These are phyloP conservation scores for Metallyticus violacea DNA, from an alignment of 2,888 invertebrate species.

Conservation along the genomic window DNA sequence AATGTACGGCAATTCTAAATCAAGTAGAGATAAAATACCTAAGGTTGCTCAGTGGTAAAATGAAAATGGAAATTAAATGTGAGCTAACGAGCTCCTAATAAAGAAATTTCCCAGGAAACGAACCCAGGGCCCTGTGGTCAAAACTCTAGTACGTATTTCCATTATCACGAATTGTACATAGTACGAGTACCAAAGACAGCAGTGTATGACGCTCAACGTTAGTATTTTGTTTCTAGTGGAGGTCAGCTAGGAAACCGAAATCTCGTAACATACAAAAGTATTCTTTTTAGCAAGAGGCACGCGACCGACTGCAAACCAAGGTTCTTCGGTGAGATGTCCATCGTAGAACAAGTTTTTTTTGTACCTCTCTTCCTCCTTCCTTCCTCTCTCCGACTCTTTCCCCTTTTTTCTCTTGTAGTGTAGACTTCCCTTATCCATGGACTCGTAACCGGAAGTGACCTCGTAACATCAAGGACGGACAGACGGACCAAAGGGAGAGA, in stretches of 20 bases:
- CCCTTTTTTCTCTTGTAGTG: background rate
- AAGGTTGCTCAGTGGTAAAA: no score
- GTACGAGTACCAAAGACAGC: no score
- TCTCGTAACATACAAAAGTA: background rate
- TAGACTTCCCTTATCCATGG: conserved; percentile 9
- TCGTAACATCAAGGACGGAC: conserved; percentile 28
- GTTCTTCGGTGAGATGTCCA: background rate
- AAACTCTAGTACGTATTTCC: no score
- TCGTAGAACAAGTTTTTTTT: background rate
- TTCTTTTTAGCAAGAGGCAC: background rate
- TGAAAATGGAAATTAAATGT: no score
- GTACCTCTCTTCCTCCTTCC: background rate
- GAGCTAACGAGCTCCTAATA: no score
- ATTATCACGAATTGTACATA: no score
- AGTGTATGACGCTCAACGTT: no score
- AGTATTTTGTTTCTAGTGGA: background rate
- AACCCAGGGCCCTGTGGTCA: no score
- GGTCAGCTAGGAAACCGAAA: background rate
- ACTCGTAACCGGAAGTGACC: conserved; percentile 27
- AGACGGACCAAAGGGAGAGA: conserved; percentile 10
- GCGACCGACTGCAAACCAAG: background rate
- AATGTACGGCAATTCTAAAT: no score
- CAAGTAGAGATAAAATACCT: no score
- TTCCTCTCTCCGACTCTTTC: background rate
- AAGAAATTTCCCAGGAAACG: no score